Conservation (phyloP, 2,797 vertebrate genomes). For the Crypturellus tataupa region DNA sequence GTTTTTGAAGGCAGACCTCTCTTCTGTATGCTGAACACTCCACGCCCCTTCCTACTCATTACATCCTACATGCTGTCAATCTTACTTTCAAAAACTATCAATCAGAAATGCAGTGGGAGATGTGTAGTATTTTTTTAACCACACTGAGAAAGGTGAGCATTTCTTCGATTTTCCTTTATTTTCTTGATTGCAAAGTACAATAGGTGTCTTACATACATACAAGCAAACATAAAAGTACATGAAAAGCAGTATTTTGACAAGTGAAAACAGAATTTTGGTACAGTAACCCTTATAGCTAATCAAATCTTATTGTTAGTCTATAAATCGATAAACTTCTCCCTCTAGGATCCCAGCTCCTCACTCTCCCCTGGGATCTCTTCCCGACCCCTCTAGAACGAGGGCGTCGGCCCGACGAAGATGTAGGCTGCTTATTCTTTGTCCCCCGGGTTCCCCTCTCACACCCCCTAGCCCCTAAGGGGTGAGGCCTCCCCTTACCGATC, state of each 20-base stretch:
- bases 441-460: too few relatives aligned
- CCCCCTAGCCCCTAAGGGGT: too few relatives aligned
- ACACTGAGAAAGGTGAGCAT: constrained; percentile 12
- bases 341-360: too few relatives aligned
- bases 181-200: constrained; percentile 61
- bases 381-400: too few relatives aligned
- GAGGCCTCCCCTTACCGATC: too few relatives aligned
- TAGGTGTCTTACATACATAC: neutral
- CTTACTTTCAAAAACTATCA: constrained; percentile 60
- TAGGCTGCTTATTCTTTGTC: too few relatives aligned
- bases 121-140: neutral
- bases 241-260: constrained; percentile 63
- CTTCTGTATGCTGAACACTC: constrained; percentile 57
- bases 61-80: constrained; percentile 72
- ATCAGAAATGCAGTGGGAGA: constrained; percentile 60
- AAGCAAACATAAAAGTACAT: constrained; percentile 43
- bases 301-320: constrained; percentile 49
- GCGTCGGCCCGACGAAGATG: too few relatives aligned
- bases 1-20: constrained; percentile 56
- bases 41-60: constrained; percentile 67
- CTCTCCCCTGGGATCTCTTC: too few relatives aligned
- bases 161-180: constrained; percentile 69
- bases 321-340: too few relatives aligned
- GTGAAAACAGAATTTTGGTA: constrained; percentile 34
- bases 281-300: constrained; percentile 32